Percentiles rank a stretch among this genome's conserved stretches.
Conservation (phyloP, 1,140 invertebrate species). For the Ectropis grisescens region DNA sequence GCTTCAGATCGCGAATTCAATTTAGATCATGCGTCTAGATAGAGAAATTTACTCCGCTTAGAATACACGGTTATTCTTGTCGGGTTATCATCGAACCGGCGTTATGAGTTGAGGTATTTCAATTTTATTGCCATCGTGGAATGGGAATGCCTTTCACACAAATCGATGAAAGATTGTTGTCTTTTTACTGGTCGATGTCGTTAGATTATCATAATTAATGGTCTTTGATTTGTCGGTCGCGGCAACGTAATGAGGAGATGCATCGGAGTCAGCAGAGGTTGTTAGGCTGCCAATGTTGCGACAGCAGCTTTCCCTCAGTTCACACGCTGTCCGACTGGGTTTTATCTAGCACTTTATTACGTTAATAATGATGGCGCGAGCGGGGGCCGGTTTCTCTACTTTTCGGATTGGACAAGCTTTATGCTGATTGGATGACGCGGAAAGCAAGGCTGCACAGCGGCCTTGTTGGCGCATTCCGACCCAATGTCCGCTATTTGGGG, state of each 20-base stretch:
- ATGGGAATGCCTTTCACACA: slow-evolving; percentile 5
- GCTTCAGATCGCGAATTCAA: slow-evolving; percentile 42
- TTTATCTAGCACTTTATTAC: slow-evolving; percentile 64
- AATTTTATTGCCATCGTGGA: slow-evolving; percentile 9
- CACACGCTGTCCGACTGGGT: slow-evolving; percentile 59
- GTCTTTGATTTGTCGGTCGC: too few relatives aligned
- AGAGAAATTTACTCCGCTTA: slow-evolving; percentile 13
- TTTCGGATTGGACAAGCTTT: slow-evolving; percentile 42
- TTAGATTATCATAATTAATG: slow-evolving; percentile 25
- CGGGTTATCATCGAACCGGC: slow-evolving; percentile 13
- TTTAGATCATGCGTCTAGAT: slow-evolving; percentile 42
- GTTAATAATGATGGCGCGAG: slow-evolving; percentile 54
- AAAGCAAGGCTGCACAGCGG: slow-evolving; percentile 50
- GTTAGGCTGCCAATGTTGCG: slow-evolving; percentile 52
- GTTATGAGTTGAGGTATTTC: slow-evolving; percentile 6
- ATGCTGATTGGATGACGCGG: slow-evolving; percentile 55
- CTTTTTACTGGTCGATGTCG: slow-evolving; percentile 1
- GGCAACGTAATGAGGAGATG: too few relatives aligned
- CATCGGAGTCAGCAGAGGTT: slow-evolving; percentile 27
- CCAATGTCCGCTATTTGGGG: slow-evolving; percentile 29
- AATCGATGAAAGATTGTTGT: slow-evolving; percentile 2
- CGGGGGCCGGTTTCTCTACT: slow-evolving; percentile 48
- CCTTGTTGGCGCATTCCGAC: slow-evolving; percentile 48
- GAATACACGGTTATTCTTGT: slow-evolving; percentile 20
- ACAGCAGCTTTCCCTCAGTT: slow-evolving; percentile 59